phyloP scores from a whole-genome alignment of 2,797 vertebrate genomes.

The Pantherophis alleghaniensis region DNA sequence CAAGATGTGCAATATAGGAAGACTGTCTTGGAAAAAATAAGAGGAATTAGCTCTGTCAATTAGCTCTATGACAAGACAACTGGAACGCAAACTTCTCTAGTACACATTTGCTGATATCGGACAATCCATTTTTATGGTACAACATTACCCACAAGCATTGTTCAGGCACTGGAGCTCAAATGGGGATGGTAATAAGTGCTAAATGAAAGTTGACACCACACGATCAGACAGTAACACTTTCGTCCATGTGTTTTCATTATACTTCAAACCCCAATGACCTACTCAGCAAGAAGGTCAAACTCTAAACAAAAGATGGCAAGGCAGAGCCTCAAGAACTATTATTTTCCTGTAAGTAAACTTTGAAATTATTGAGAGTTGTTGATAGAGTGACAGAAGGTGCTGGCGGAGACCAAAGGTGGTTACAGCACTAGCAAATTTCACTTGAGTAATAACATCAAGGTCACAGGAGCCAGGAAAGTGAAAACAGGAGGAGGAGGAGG shows the following conservation, averaged over 20 bases:
- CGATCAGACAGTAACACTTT: slow-evolving; percentile 27
- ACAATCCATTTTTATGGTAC: slow-evolving; percentile 23
- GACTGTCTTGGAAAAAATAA: background rate
- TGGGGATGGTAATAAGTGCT: slow-evolving; percentile 43
- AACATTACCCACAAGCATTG: slow-evolving; percentile 40
- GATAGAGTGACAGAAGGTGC: background rate
- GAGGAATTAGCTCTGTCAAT: background rate
- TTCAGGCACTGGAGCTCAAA: slow-evolving; percentile 47
- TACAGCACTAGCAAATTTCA: slow-evolving; percentile 36
- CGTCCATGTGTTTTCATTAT: slow-evolving; percentile 37
- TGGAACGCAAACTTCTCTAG: slow-evolving; percentile 20
- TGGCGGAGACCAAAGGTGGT: slow-evolving; percentile 42
- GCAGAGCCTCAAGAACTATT: slow-evolving; percentile 38
- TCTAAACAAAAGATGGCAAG: slow-evolving; percentile 44
- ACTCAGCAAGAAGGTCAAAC: slow-evolving; percentile 48
- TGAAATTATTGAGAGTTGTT: slow-evolving; percentile 35
- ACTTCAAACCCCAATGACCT: slow-evolving; percentile 21
- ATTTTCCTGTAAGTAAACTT: slow-evolving; percentile 22
- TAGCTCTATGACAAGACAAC: slow-evolving; percentile 10
- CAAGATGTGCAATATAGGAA: background rate
- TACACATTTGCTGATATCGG: slow-evolving; percentile 26
- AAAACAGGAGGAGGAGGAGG: slow-evolving; percentile 16
- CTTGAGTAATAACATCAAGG: slow-evolving; percentile 57
- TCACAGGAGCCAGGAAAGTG: slow-evolving; percentile 44
- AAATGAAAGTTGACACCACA: slow-evolving; percentile 34